Evolutionary conservation across 2,888 invertebrate species (phyloP), one percentile per base, ranked within the genome.

Genomic region (Abrostola tripartita): DNA sequence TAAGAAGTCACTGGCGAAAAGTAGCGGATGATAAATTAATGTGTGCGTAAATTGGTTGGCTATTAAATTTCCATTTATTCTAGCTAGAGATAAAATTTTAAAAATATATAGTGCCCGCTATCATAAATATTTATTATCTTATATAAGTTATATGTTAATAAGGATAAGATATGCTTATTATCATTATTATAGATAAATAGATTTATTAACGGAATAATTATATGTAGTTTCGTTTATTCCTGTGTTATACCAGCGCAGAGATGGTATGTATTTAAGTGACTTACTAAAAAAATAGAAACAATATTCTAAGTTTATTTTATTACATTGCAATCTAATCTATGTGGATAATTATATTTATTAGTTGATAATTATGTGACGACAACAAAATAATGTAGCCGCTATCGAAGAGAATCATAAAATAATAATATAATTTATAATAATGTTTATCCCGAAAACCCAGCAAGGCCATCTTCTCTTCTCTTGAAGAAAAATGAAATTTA

Each of bases 131-230:
- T 61, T 52, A 52, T 58, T 60, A 72, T 76, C 72, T 59, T 37
- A 47, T 66, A 65, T 69, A 65, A 80, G 70, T 71, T 79, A 68
- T 72, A 75, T 79, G 74, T 73, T 81, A 79, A 81, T 78, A 79
- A 74, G 71, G 90, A 89, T 90, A 86, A 90, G 90, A 89, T 88
- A 87, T 71, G 57, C 42, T 67, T 74, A 82, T 80, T 78, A 74
- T 61, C 56, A 65, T 69, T 66, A 67, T 78, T 81, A 67, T 68
- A 50, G 77, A 78, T 81, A 84, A 65, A 75, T 82, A 83, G 83
- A 83, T 62, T 41, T 79, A 81, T 71, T 57, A 76, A 71, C 73
- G 56, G 67, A 62, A 41, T 60, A 62, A 42, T 58, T 49, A 53
- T 61, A 37, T 40, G 40, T 10, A 44, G 64, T 69, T 68, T 67